phyloP scores from a whole-genome alignment of 2,797 vertebrate genomes.

The Chaetodon trifasciatus region DNA sequence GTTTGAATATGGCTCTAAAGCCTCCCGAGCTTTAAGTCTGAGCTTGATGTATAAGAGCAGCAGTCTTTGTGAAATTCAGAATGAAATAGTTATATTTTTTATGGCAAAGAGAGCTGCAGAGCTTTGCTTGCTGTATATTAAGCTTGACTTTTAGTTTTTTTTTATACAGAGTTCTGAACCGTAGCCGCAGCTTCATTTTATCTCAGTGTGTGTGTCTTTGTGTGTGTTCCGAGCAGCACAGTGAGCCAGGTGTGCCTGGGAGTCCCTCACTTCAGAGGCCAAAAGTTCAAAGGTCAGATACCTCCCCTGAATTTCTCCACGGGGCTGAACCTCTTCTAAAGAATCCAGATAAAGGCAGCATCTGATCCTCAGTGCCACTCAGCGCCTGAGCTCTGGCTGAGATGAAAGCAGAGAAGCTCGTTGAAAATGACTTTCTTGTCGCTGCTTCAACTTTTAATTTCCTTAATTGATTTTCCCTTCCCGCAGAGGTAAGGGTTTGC shows the following conservation, averaged over 20 bases:
- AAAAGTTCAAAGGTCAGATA: constrained; percentile 65
- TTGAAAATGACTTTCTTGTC: constrained; percentile 77
- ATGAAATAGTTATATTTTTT: constrained; percentile 5
- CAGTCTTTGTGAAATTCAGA: constrained; percentile 8
- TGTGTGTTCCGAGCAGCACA: constrained; percentile 22
- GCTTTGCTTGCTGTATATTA: constrained; percentile 16
- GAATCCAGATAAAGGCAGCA: constrained; percentile 38
- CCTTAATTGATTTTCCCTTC: constrained; percentile 82
- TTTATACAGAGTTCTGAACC: not conserved
- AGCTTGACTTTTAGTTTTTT: constrained; percentile 18
- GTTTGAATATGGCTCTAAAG: constrained; percentile 19
- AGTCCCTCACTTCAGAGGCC: constrained; percentile 41
- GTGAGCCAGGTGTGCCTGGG: constrained; percentile 57
- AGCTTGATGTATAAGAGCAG: constrained; percentile 18
- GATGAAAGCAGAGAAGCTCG: constrained; percentile 63
- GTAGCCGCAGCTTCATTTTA: constrained; percentile 12
- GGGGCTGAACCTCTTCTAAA: constrained; percentile 40
- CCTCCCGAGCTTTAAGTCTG: not conserved
- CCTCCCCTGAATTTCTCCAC: constrained; percentile 19
- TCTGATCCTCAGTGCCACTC: constrained; percentile 50
- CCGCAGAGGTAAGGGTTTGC: constrained; percentile 76
- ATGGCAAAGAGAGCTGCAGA: not conserved
- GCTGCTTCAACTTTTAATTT: constrained; percentile 83
- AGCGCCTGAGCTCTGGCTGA: constrained; percentile 25
- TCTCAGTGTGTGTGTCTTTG: constrained; percentile 20